A percentile compares a stretch with the other conserved stretches of the same genome.
Conservation (phyloP, 35 echinoderm and acorn worm genomes). For the Patiria miniata region DNA sequence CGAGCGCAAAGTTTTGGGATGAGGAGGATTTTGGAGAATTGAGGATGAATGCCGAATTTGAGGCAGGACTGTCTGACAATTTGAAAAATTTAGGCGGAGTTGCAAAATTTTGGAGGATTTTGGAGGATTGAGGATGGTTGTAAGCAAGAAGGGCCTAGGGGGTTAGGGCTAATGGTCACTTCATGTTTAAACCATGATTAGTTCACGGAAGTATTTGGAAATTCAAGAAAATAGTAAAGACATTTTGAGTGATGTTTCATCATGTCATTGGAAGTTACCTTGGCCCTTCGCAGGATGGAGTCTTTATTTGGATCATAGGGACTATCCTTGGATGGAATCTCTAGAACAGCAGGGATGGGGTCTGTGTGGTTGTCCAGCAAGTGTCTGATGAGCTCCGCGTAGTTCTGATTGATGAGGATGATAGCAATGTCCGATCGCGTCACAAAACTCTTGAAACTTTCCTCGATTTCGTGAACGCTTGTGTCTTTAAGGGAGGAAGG, state of each 20-base stretch:
- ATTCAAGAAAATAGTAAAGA: background rate
- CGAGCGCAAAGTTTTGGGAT: too few relatives aligned
- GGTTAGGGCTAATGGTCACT: too few relatives aligned
- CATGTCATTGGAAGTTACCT: slow-evolving; percentile 47
- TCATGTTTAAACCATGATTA: too few relatives aligned
- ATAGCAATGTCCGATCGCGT: slow-evolving; percentile 85
- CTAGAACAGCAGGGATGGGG: slow-evolving; percentile 84
- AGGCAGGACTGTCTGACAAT: too few relatives aligned
- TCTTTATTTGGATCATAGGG: slow-evolving; percentile 98
- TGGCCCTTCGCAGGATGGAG: slow-evolving; percentile 95
- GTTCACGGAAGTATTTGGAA: background rate
- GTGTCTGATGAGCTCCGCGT: slow-evolving; percentile 91
- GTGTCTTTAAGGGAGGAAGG: slow-evolving; percentile 62
- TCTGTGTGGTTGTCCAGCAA: slow-evolving; percentile 78
- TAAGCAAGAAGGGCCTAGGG: too few relatives aligned
- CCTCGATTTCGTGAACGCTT: slow-evolving; percentile 95
- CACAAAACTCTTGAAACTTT: slow-evolving; percentile 80
- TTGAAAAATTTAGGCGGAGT: too few relatives aligned
- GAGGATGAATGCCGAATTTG: too few relatives aligned
- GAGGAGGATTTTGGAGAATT: too few relatives aligned
- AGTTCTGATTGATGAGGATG: slow-evolving; percentile 96
- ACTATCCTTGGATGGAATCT: slow-evolving; percentile 97
- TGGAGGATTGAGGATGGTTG: too few relatives aligned
- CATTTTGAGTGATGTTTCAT: background rate
- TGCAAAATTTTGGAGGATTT: too few relatives aligned